Evolutionary conservation across 2,113 vertebrate genomes (phyloP).

Genomic region (Colinus virginianus): DNA sequence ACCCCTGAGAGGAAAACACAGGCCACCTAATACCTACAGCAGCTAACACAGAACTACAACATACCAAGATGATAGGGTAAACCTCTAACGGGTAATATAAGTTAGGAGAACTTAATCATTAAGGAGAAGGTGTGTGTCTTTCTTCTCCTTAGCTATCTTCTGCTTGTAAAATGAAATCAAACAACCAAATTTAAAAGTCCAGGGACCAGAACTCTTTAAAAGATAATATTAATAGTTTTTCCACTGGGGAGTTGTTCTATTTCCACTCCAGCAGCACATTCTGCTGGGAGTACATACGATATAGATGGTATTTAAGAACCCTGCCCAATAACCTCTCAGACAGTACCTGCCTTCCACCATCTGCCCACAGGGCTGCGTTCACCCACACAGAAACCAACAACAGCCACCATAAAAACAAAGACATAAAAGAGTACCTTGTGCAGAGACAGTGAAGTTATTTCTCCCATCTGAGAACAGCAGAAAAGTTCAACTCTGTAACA

Average conservation of each 20-base stretch:
- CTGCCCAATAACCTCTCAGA: not conserved
- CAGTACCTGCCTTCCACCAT: not conserved
- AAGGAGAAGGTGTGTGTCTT: fast-evolving
- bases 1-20: fast-evolving
- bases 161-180: not conserved
- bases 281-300: not conserved
- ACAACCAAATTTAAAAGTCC: not conserved
- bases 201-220: not conserved
- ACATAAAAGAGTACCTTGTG: not conserved
- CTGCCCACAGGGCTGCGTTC: not conserved
- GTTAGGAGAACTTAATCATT: not conserved
- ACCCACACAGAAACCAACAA: not conserved
- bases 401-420: not conserved
- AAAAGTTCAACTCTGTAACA: not conserved
- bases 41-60: not conserved
- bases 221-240: not conserved
- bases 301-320: not conserved
- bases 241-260: not conserved
- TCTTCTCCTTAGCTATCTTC: not conserved
- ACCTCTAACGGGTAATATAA: not conserved
- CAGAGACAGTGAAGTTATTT: not conserved
- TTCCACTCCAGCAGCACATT: fast-evolving
- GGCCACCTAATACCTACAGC: not conserved
- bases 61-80: not conserved
- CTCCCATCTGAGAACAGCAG: not conserved